Evolutionary conservation across 2,888 invertebrate species (phyloP), one percentile per base, ranked within the genome.

Genomic region (Heteromyza rotundicornis): DNA sequence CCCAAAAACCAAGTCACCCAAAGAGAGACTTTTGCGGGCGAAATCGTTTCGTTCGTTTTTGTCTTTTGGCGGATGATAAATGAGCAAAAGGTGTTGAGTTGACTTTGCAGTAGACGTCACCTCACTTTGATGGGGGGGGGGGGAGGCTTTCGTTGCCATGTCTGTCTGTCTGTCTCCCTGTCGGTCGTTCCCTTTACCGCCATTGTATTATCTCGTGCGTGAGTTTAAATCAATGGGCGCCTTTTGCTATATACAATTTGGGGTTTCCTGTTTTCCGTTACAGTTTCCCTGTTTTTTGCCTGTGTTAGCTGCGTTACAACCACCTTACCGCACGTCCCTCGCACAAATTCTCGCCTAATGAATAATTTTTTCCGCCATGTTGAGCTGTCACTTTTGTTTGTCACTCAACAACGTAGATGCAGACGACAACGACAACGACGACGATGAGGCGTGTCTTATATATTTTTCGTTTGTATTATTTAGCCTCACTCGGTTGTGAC

Each of bases 371-470:
- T 54, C 35, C 36, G 40, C 54, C 60, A 60, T 60, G 60, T 60
- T 60, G 60, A 56, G 56, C 60, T 60, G 60, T 56, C 60, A 60
- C 51, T 60, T 60, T 60, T 51, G 51, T 60, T 60, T 60, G 56
- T 60, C 60, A 60, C 56, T 60, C 50, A 51, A 17, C 17, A 23
- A 23, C 20, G 19, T 51, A 1, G 8, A 2, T 51, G 32, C 12
- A 5, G 5, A 12, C 32, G 5, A 12, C 32, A 12, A 12, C 40
- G 5, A 5, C 17, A 47, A 17, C 19, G 19, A 19, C 47, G 17
- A 2, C 20, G 20, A 3, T 47, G 17, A 19, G 17, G 17, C 14
- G 47, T 17, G 3, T 2, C 19, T 47, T 5, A 14, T 40, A 7
- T 40, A 3, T 40, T 7, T 40, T n/a, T 40, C 40, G 40, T n/a